Evolutionary conservation across 1,140 invertebrate species (phyloP).

Genomic region (Meteorus sp.): DNA sequence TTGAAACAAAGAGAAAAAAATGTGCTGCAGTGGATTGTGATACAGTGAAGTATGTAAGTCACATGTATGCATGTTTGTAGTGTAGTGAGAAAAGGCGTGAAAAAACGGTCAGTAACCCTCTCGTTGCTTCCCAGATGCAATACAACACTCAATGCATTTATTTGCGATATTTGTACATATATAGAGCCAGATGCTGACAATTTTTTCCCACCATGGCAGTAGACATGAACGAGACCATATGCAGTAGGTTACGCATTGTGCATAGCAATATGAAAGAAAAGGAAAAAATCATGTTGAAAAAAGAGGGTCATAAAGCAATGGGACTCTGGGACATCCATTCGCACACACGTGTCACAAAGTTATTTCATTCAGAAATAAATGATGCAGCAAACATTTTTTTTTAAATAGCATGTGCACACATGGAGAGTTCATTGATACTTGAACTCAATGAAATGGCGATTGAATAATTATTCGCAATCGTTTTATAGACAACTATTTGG

Average conservation of each 20-base stretch:
- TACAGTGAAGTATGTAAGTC: background rate
- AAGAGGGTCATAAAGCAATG: slow-evolving; percentile 5
- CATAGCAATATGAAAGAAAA: no score
- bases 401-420: no score
- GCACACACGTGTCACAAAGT: slow-evolving; percentile 20
- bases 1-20: no score
- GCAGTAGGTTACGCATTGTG: slow-evolving; percentile 1
- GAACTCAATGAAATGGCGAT: no score
- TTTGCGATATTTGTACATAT: slow-evolving; percentile 31
- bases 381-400: background rate
- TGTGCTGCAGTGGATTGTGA: no score
- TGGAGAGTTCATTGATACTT: no score
- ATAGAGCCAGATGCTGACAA: slow-evolving; percentile 41
- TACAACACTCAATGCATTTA: slow-evolving; percentile 6
- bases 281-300: slow-evolving; percentile 14
- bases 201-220: slow-evolving; percentile 37
- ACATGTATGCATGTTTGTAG: background rate
- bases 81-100: background rate
- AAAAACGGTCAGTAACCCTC: slow-evolving; percentile 26
- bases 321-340: background rate
- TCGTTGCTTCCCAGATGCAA: slow-evolving; percentile 17
- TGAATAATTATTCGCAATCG: no score
- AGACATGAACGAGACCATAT: slow-evolving; percentile 34
- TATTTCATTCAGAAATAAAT: slow-evolving; percentile 17
- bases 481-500: no score